Conservation (phyloP, 2,113 vertebrate genomes). For the Mungos mungo region DNA sequence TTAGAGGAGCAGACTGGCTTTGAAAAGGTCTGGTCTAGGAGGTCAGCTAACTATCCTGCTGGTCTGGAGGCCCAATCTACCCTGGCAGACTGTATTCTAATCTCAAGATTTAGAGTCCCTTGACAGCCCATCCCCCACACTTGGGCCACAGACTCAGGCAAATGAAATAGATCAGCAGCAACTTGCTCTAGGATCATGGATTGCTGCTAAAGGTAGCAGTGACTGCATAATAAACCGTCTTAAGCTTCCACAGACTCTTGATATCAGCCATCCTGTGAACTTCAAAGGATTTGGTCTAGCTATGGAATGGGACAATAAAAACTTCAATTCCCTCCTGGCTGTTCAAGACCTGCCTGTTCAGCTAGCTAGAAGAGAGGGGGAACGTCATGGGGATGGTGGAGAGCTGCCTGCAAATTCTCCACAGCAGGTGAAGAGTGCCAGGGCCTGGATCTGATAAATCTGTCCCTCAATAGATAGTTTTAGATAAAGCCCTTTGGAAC, state of each 20-base stretch:
- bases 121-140: background rate
- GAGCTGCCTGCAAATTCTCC: background rate
- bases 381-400: background rate
- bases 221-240: background rate
- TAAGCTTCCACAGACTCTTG: constrained; percentile 22
- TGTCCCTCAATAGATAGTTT: background rate
- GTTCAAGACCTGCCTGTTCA: constrained; percentile 25
- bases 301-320: constrained; percentile 36
- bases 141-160: background rate
- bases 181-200: background rate
- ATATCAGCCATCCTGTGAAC: constrained; percentile 14
- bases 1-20: background rate
- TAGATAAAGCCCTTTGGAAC: constrained; percentile 23
- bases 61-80: background rate
- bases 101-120: background rate
- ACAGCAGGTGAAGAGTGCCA: background rate
- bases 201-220: background rate
- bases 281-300: constrained; percentile 48
- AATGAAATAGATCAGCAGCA: background rate
- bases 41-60: background rate
- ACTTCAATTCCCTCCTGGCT: background rate
- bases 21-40: background rate
- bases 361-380: background rate
- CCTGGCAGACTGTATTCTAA: background rate
- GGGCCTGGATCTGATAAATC: background rate